phyloP scores from a whole-genome alignment of 1,140 invertebrate genomes.

The Asobara japonica region DNA sequence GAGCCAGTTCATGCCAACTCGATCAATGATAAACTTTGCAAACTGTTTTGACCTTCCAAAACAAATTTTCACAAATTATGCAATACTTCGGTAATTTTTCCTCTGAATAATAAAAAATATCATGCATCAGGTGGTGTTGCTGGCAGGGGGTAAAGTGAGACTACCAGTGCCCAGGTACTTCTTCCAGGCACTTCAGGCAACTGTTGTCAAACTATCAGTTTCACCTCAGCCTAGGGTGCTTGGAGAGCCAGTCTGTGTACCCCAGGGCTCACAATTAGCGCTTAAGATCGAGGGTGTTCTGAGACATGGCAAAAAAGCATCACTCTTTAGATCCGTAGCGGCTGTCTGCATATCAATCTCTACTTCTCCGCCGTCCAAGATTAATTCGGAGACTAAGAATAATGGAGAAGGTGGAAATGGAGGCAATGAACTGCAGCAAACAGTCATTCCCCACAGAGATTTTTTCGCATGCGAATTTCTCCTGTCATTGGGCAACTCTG shows the following conservation, averaged over 20 bases:
- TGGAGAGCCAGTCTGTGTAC: conserved; percentile 80
- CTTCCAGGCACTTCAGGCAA: conserved; percentile 88
- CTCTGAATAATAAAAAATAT: too few relatives aligned
- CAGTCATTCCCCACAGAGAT: conserved; percentile 79
- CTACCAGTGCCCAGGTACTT: conserved; percentile 85
- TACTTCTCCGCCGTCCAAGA: conserved; percentile 69
- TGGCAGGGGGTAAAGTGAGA: conserved; percentile 71
- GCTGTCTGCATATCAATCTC: conserved; percentile 78
- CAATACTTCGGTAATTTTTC: too few relatives aligned
- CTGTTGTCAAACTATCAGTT: conserved; percentile 82
- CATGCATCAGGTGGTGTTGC: conserved; percentile 72
- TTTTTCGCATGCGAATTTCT: conserved; percentile 85
- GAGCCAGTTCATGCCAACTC: too few relatives aligned
- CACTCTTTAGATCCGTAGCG: conserved; percentile 76
- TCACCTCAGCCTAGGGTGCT: conserved; percentile 82
- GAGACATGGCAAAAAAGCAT: conserved; percentile 74
- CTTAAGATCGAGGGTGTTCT: conserved; percentile 90
- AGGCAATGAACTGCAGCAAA: conserved; percentile 70
- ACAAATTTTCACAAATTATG: too few relatives aligned
- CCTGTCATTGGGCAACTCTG: conserved; percentile 64
- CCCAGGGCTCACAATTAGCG: conserved; percentile 80
- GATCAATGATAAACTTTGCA: too few relatives aligned
- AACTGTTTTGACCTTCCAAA: too few relatives aligned
- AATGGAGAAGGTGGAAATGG: conserved; percentile 58
- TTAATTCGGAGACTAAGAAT: conserved; percentile 13